A percentile compares a stretch with the other conserved stretches of the same genome.
Conservation (phyloP, 2,888 invertebrate genomes). For the Drosophila imparisetae region DNA sequence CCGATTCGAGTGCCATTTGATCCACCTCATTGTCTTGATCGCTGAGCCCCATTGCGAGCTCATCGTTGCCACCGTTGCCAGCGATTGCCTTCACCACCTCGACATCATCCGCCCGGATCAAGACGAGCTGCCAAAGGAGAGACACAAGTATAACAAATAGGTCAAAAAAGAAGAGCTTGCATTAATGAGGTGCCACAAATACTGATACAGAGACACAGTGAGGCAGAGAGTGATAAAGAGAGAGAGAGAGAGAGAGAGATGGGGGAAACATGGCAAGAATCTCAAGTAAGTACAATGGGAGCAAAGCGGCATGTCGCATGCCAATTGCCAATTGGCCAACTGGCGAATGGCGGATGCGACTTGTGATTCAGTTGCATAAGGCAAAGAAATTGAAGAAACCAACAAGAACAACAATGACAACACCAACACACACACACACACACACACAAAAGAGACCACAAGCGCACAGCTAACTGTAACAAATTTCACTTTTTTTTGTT, state of each 20-base stretch:
- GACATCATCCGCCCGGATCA: conserved; percentile 86
- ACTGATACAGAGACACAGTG: neutral
- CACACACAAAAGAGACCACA: conserved; percentile 24
- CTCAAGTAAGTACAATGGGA: conserved; percentile 63
- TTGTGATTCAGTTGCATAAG: conserved; percentile 72
- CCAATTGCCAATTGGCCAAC: conserved; percentile 53
- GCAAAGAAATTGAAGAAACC: conserved; percentile 27
- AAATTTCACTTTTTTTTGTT: conserved; percentile 77
- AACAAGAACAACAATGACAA: conserved; percentile 4
- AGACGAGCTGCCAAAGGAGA: conserved; percentile 73
- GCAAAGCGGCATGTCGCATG: conserved; percentile 58
- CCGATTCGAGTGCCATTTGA: conserved; percentile 90
- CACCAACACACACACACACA: neutral
- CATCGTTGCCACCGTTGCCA: conserved; percentile 84
- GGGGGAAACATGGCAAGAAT: conserved; percentile 39
- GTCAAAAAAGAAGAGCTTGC: conserved; percentile 34
- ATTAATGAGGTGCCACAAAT: conserved; percentile 52
- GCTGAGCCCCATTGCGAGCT: conserved; percentile 82
- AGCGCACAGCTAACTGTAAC: conserved; percentile 58
- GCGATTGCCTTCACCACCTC: conserved; percentile 88
- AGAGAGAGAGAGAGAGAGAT: too few species aligned
- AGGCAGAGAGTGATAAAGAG: neutral
- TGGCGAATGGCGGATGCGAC: conserved; percentile 68
- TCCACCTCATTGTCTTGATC: conserved; percentile 88
- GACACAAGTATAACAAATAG: conserved; percentile 25